A percentile compares a stretch with the other conserved stretches of the same genome.
Evolutionary conservation across 2,888 invertebrate species (phyloP).

Genomic region (Acleris emargana): DNA sequence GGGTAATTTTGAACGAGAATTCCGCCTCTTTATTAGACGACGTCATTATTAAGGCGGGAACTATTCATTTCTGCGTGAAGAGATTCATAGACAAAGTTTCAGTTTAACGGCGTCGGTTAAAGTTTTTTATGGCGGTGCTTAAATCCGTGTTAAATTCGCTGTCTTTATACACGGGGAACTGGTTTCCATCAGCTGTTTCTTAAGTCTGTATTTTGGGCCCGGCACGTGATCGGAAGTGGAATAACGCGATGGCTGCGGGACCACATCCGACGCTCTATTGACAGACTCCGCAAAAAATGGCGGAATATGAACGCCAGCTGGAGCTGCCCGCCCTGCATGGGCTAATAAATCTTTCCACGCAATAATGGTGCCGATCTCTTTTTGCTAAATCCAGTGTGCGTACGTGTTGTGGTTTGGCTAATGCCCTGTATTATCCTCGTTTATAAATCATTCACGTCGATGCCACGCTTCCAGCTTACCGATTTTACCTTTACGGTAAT

Average conservation of each 20-base stretch:
- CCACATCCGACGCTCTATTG: conserved; percentile 49
- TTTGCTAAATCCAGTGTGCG: conserved; percentile 66
- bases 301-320: conserved; percentile 44
- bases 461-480: conserved; percentile 52
- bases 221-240: conserved; percentile 52
- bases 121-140: conserved; percentile 35
- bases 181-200: conserved; percentile 32
- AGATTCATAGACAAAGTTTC: conserved; percentile 36
- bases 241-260: conserved; percentile 45
- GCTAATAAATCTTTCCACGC: conserved; percentile 59
- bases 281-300: conserved; percentile 51
- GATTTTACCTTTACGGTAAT: conserved; percentile 47
- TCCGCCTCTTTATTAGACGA: conserved; percentile 18
- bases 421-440: conserved; percentile 67
- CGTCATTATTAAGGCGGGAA: conserved; percentile 25
- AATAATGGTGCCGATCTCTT: conserved; percentile 64
- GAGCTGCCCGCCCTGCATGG: conserved; percentile 48
- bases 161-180: conserved; percentile 32
- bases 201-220: conserved; percentile 15
- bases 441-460: conserved; percentile 77
- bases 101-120: conserved; percentile 31
- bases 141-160: conserved; percentile 34
- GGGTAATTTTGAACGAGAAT: conserved; percentile 13
- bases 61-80: conserved; percentile 34
- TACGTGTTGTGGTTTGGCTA: conserved; percentile 71